Evolutionary conservation across 2,888 invertebrate genomes (phyloP).

Genomic region (Microctonus hyperodae): DNA sequence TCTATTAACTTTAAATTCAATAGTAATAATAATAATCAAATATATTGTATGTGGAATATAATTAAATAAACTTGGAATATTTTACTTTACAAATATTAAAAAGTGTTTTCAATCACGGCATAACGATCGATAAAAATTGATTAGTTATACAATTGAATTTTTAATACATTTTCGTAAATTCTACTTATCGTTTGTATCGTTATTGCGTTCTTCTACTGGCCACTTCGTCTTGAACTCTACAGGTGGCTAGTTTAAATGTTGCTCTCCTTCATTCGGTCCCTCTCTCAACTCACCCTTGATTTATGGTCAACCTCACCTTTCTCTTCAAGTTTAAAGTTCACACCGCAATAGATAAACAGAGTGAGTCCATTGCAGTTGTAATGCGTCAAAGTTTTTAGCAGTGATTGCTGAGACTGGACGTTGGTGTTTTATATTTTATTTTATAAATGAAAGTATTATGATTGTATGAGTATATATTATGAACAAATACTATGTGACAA

Average conservation of each 20-base stretch:
- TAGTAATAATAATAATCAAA: too few species aligned
- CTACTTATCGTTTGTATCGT: slow-evolving; percentile 37
- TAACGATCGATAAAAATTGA: too few species aligned
- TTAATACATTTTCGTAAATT: slow-evolving; percentile 13
- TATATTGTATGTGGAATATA: too few species aligned
- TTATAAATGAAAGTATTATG: not conserved
- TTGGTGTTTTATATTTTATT: not conserved
- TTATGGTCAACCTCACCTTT: slow-evolving; percentile 52
- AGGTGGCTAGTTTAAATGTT: slow-evolving; percentile 55
- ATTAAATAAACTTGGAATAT: too few species aligned
- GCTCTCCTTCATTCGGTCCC: not conserved
- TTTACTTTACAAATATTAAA: too few species aligned
- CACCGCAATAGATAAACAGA: slow-evolving; percentile 42
- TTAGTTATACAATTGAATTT: not conserved
- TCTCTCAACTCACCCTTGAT: slow-evolving; percentile 40
- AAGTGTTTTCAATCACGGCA: too few species aligned
- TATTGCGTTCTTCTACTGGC: slow-evolving; percentile 25
- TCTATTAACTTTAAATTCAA: too few species aligned
- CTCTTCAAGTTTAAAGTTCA: slow-evolving; percentile 48
- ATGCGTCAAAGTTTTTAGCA: not conserved
- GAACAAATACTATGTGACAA: not conserved
- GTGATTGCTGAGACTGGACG: not conserved
- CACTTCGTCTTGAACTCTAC: slow-evolving; percentile 41
- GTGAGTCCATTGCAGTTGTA: not conserved
- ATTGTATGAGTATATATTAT: not conserved